A percentile compares a stretch with the other conserved stretches of the same genome.
These are phyloP conservation scores for Prunella strophiata DNA, from an alignment of 2,797 vertebrate species.

Conservation along the genomic window DNA sequence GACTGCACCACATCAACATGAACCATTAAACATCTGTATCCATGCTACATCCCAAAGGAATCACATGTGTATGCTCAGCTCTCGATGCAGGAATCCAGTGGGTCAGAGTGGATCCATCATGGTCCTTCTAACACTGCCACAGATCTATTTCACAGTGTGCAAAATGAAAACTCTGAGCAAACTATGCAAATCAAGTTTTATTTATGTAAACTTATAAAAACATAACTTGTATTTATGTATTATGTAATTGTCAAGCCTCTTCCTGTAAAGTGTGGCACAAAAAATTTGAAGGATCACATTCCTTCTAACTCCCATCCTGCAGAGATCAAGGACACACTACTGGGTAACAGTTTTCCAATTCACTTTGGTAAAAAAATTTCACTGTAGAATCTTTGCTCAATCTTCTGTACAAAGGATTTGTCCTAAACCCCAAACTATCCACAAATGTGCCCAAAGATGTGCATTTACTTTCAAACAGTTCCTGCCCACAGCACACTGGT, in stretches of 20 bases:
- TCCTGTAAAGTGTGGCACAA: neutral
- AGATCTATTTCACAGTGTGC: neutral
- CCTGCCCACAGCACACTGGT: neutral
- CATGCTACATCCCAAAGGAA: neutral
- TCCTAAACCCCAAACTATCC: neutral
- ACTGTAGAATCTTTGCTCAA: neutral
- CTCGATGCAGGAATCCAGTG: neutral
- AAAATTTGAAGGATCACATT: neutral
- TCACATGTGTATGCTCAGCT: neutral
- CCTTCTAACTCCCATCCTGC: neutral
- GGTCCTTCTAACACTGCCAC: neutral
- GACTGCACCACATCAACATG: neutral
- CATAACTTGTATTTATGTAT: neutral
- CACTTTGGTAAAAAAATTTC: neutral
- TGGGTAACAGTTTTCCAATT: neutral
- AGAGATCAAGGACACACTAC: neutral
- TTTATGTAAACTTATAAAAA: neutral
- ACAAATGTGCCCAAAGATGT: neutral
- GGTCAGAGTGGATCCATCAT: neutral
- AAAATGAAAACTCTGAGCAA: conserved; percentile 40
- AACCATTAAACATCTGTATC: neutral
- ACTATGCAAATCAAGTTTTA: neutral
- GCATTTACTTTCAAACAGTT: neutral
- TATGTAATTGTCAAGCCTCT: neutral
- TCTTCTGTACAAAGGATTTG: neutral